These are phyloP conservation scores for Doryteuthis pealeii DNA, from an alignment of 1,140 invertebrate genomes.

Conservation along the genomic window DNA sequence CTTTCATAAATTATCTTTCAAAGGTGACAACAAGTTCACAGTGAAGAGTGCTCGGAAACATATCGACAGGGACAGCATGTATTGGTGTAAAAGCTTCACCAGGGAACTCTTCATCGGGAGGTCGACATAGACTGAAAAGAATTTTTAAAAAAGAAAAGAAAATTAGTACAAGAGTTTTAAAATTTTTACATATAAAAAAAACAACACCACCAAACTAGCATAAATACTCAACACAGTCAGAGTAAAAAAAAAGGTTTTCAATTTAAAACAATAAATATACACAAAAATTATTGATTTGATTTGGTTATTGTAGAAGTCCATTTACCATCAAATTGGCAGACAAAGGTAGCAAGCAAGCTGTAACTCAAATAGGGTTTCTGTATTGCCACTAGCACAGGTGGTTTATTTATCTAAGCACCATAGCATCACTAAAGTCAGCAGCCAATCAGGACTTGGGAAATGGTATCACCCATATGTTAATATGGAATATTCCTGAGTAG, in stretches of 20 bases:
- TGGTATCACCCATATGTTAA: too few relatives aligned
- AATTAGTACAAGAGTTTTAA: not conserved
- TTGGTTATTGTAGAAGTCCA: too few relatives aligned
- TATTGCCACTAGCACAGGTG: too few relatives aligned
- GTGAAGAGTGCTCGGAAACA: conserved; percentile 89
- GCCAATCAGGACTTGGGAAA: too few relatives aligned
- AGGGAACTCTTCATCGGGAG: conserved; percentile 6
- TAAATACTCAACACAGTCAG: not conserved
- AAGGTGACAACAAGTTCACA: conserved; percentile 83
- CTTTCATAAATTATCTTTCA: conserved; percentile 71
- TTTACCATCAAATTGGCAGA: too few relatives aligned
- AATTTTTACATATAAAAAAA: not conserved
- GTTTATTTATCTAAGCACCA: too few relatives aligned
- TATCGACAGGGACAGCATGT: conserved; percentile 82
- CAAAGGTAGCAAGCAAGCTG: too few relatives aligned
- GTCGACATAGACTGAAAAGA: conserved; percentile 19
- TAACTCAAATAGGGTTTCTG: not conserved
- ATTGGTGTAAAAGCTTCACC: conserved; percentile 75
- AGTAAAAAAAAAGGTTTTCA: not conserved
- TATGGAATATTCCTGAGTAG: too few relatives aligned
- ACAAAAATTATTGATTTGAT: not conserved
- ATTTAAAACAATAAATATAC: not conserved
- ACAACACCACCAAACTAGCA: too few relatives aligned
- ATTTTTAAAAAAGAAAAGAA: conserved; percentile 6
- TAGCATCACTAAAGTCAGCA: too few relatives aligned